Evolutionary conservation across 1,140 invertebrate genomes (phyloP), one percentile per base, ranked within the genome.

Genomic region (Drosophila teissieri): DNA sequence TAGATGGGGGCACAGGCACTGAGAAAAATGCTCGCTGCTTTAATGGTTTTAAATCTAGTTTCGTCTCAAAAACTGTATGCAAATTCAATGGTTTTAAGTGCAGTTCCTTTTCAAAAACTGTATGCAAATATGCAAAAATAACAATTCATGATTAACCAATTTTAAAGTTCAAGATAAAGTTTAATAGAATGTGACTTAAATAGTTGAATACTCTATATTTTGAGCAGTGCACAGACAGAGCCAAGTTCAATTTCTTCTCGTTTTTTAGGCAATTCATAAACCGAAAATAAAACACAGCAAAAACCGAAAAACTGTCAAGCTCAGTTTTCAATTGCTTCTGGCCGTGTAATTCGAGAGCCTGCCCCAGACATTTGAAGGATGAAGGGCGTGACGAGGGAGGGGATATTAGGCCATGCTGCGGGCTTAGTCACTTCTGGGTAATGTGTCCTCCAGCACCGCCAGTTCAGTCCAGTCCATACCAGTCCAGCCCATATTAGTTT

Each of bases 291-390:
- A 73, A 63, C 56, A 63, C 46, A 63, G 53, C 52, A 56, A 52
- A 67, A 49, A 42, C 37, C n/a, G 11, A 60, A 69, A 61, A 58
- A 70, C 70, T 78, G 81, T 85, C 82, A 85, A 85, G 82, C 83
- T 86, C 83, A 78, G 83, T 77, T 86, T 86, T 86, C 83, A 86
- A 86, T 86, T 88, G 83, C 82, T 80, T 79, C 74, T 79, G 46
- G 76, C 69, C 39, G 61, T 74, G 82, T 88, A 86, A 86, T 83
- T 79, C 83, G 83, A 86, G 83, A 86, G 78, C 57, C 51, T 63
- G 34, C 61, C 27, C 37, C 60, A 68, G 60, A 65, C 64, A 42
- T 64, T 36, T 39, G 11, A n/a, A n/a, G n/a, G 44, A 10, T 42
- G 15, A 31, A 15, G 37, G 17, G 37, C 14, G 19, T 19, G 19